Percentiles rank a stretch among this genome's conserved stretches.
Conservation (phyloP, 2,888 invertebrate genomes). For the Allophyes oxyacanthae region DNA sequence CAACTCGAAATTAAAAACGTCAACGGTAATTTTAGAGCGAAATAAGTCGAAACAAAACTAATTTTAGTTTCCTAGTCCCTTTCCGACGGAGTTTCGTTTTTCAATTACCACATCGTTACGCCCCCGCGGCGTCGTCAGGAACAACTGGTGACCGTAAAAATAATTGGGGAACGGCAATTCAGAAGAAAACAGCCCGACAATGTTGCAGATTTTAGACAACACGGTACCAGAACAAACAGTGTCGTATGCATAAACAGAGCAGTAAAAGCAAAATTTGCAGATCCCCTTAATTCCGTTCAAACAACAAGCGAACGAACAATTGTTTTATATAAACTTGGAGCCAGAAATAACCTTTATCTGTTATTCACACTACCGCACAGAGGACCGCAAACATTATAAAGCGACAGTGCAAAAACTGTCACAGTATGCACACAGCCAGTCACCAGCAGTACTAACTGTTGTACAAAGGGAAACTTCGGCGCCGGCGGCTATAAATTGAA, state of each 20-base stretch:
- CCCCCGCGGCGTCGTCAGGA: slow-evolving; percentile 21
- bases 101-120: slow-evolving; percentile 43
- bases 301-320: slow-evolving; percentile 59
- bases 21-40: slow-evolving; percentile 4
- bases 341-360: slow-evolving; percentile 62
- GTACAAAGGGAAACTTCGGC: slow-evolving; percentile 69
- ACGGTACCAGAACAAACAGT: slow-evolving; percentile 30
- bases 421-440: slow-evolving; percentile 57
- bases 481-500: slow-evolving; percentile 72
- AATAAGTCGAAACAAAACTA: slow-evolving; percentile 20
- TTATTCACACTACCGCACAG: slow-evolving; percentile 58
- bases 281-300: slow-evolving; percentile 53
- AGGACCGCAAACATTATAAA: slow-evolving; percentile 53
- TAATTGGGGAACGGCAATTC: slow-evolving; percentile 41
- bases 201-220: slow-evolving; percentile 37
- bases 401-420: slow-evolving; percentile 63
- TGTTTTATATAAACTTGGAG: slow-evolving; percentile 60
- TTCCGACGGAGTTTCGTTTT: slow-evolving; percentile 32
- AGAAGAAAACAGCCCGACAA: slow-evolving; percentile 29
- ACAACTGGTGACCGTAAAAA: slow-evolving; percentile 47
- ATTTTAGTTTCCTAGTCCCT: slow-evolving; percentile 25
- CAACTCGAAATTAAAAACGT: slow-evolving; percentile 3
- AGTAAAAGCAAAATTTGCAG: slow-evolving; percentile 54
- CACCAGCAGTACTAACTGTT: slow-evolving; percentile 60
- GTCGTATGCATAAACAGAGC: slow-evolving; percentile 43